Conservation (phyloP, 1,140 invertebrate species). For the Sitophilus oryzae region DNA sequence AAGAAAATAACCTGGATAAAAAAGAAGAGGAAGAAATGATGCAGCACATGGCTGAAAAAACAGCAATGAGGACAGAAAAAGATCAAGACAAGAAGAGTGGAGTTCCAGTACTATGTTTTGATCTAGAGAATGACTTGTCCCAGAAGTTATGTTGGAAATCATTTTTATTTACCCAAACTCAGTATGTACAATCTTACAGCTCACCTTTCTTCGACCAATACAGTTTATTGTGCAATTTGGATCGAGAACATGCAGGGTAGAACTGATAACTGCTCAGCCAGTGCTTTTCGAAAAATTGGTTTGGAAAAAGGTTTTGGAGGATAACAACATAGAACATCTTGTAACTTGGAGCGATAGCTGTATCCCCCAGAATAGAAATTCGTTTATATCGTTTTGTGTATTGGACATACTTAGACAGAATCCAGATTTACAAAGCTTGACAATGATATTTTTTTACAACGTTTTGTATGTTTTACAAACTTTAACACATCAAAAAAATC, state of each 20-base stretch:
- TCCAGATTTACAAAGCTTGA: conserved; percentile 4
- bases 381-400: conserved; percentile 5
- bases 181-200: conserved; percentile 5
- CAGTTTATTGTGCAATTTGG: conserved; percentile 4
- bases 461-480: too few species aligned
- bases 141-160: conserved; percentile 6
- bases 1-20: conserved; percentile 3
- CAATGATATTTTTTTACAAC: conserved; percentile 14
- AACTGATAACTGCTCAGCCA: conserved; percentile 4
- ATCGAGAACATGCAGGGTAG: background rate
- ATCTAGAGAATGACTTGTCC: conserved; percentile 5
- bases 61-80: background rate
- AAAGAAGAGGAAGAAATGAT: conserved; percentile 3
- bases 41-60: conserved; percentile 1
- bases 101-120: conserved; percentile 4
- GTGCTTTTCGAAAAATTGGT: conserved; percentile 4
- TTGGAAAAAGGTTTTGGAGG: conserved; percentile 2
- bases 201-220: conserved; percentile 5
- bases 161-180: conserved; percentile 3
- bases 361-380: conserved; percentile 9
- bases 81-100: background rate
- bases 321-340: too few species aligned
- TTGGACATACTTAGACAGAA: conserved; percentile 8
- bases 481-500: too few species aligned
- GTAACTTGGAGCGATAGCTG: conserved; percentile 10